Percentiles rank a stretch among this genome's conserved stretches.
phyloP scores from a whole-genome alignment of 2,113 vertebrate genomes.

The Pontoporia blainvillei region DNA sequence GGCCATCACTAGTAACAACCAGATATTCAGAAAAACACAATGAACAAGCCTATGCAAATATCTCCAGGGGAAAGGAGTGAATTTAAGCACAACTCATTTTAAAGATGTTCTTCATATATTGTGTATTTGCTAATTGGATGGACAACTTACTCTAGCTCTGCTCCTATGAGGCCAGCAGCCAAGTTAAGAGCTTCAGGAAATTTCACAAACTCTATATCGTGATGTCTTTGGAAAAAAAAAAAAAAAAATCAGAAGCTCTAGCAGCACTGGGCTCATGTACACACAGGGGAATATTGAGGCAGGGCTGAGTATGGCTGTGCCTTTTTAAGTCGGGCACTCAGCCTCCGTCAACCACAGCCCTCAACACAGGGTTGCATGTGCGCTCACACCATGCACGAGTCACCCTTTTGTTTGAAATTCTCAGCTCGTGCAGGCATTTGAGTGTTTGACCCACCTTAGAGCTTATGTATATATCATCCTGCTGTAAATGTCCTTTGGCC shows the following conservation, averaged over 20 bases:
- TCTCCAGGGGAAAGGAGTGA: background rate
- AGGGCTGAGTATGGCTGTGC: background rate
- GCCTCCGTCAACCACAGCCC: background rate
- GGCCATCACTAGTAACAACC: background rate
- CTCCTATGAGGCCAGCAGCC: background rate
- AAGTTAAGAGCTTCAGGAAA: background rate
- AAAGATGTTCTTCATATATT: background rate
- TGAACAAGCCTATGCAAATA: background rate
- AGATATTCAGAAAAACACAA: background rate
- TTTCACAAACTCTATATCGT: background rate
- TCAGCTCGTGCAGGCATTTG: too few relatives aligned
- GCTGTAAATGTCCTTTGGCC: background rate
- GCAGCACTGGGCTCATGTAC: background rate
- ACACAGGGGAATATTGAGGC: background rate
- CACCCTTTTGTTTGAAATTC: fast-evolving
- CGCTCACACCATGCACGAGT: fast-evolving
- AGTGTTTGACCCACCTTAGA: background rate
- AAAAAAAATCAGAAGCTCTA: background rate
- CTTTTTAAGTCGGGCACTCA: fast-evolving
- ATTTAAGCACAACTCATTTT: background rate
- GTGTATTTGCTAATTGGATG: background rate
- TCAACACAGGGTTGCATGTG: fast-evolving
- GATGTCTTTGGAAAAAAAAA: background rate
- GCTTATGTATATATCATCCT: background rate
- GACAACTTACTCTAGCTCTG: background rate